Percentiles rank a stretch among this genome's conserved stretches.
Evolutionary conservation across 1,140 invertebrate genomes (phyloP).

Genomic region (Oreohelix idahoensis): DNA sequence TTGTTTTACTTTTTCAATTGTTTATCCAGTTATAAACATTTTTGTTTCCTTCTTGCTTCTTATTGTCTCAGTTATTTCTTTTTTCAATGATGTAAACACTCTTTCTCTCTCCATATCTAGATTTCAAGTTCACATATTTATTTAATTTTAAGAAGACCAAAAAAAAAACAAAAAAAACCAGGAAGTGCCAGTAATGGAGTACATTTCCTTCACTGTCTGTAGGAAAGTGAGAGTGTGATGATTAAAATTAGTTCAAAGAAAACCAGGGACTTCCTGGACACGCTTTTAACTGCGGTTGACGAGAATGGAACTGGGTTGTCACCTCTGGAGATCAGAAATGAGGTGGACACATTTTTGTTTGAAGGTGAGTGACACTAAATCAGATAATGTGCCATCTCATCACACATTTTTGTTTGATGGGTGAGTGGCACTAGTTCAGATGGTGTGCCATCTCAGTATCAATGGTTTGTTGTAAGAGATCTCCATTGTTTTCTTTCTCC

Average conservation of each 20-base stretch:
- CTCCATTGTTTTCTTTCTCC: no score
- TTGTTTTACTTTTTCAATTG: no score
- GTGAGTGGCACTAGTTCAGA: no score
- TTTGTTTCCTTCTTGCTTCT: no score
- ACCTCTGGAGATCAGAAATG: slow-evolving; percentile 58
- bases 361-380: slow-evolving; percentile 58
- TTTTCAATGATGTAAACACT: no score
- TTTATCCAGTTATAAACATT: no score
- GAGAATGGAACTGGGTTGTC: slow-evolving; percentile 56
- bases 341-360: slow-evolving; percentile 61
- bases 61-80: no score
- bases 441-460: no score
- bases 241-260: neutral
- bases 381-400: no score
- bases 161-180: neutral
- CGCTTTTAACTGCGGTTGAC: slow-evolving; percentile 56
- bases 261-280: slow-evolving; percentile 47
- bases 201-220: no score
- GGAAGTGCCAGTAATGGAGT: neutral
- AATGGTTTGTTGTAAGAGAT: no score
- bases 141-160: neutral
- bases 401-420: no score
- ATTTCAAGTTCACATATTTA: neutral
- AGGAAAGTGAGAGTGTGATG: neutral
- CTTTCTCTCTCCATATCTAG: neutral